Evolutionary conservation across 1,140 invertebrate genomes (phyloP).

Genomic region (Cydia fagiglandana): DNA sequence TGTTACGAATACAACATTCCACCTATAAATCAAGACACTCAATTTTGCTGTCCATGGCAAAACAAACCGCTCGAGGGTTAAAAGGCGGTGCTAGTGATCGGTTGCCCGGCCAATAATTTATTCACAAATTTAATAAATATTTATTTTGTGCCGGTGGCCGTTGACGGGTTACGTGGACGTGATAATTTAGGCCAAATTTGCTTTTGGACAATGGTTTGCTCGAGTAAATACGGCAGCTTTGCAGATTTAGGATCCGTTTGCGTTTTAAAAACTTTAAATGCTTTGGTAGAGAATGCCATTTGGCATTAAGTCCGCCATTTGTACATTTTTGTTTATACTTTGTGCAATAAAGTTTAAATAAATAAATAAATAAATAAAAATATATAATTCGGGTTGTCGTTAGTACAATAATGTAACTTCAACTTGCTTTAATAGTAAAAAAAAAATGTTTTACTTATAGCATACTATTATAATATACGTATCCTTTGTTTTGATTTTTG

Average conservation of each 20-base stretch:
- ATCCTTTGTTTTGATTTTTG: no score
- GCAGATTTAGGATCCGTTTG: neutral
- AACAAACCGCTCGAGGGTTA: constrained; percentile 25
- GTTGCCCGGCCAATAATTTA: constrained; percentile 38
- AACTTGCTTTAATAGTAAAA: no score
- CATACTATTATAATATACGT: no score
- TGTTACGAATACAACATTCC: constrained; percentile 5
- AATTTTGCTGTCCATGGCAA: constrained; percentile 29
- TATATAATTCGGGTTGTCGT: neutral
- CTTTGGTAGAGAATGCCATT: no score
- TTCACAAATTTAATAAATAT: constrained; percentile 48
- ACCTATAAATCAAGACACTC: constrained; percentile 18
- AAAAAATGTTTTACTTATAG: no score
- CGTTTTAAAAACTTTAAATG: constrained; percentile 20
- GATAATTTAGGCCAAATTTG: constrained; percentile 25
- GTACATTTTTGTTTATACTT: no score
- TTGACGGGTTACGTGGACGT: constrained; percentile 34
- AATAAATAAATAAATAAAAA: no score
- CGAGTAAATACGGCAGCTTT: constrained; percentile 6
- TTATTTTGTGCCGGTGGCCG: constrained; percentile 37
- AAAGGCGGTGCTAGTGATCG: constrained; percentile 34
- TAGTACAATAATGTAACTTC: neutral
- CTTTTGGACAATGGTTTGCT: constrained; percentile 7
- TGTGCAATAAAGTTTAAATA: no score
- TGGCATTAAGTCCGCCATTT: no score